Evolutionary conservation across 2,797 vertebrate genomes (phyloP).

Genomic region (Rhinophrynus dorsalis): DNA sequence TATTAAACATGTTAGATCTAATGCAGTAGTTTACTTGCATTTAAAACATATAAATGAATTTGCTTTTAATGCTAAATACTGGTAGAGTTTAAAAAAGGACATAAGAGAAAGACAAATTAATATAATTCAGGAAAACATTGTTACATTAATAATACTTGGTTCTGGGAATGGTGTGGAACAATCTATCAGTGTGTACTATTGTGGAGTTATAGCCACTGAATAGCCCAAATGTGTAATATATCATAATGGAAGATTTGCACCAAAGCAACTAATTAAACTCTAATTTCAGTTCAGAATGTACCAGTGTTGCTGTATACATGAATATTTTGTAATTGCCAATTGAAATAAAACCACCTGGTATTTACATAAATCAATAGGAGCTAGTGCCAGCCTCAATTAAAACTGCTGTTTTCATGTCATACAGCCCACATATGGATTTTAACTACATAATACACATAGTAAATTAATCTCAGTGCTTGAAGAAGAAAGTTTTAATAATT

Average conservation of each 20-base stretch:
- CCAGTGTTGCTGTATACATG: conserved; percentile 3
- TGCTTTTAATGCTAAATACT: not conserved
- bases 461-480: too few species aligned
- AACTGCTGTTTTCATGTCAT: not conserved
- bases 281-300: conserved; percentile 21
- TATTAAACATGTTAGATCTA: conserved; percentile 13
- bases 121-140: not conserved
- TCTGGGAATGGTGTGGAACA: not conserved
- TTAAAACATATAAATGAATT: conserved; percentile 1
- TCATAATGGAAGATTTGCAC: conserved; percentile 1
- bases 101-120: conserved; percentile 10
- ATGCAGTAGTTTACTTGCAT: not conserved
- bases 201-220: not conserved
- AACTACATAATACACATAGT: too few species aligned
- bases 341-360: conserved; percentile 12
- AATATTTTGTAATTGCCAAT: conserved; percentile 22
- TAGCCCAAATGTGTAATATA: not conserved
- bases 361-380: conserved; percentile 36
- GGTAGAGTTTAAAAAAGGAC: not conserved
- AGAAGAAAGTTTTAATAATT: too few species aligned
- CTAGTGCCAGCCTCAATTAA: conserved; percentile 26
- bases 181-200: conserved; percentile 12
- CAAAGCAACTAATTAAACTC: conserved; percentile 22
- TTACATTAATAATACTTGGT: not conserved
- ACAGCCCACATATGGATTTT: not conserved